phyloP scores from a whole-genome alignment of 2,797 vertebrate genomes.

The Tarsius wallacei region DNA sequence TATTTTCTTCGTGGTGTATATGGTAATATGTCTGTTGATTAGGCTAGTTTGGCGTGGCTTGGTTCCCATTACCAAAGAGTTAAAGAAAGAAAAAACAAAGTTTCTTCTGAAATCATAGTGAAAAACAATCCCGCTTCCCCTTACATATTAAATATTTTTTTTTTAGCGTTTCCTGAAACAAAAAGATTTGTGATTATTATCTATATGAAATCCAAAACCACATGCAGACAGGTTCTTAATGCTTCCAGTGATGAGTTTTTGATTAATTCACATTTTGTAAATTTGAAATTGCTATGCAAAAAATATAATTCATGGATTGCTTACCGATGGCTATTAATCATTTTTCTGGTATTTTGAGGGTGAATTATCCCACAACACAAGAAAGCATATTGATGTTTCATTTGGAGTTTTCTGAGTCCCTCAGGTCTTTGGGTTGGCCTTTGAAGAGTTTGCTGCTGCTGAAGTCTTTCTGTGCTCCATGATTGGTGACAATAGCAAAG shows the following conservation, averaged over 20 bases:
- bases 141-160: background rate
- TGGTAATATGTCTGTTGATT: background rate
- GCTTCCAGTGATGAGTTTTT: background rate
- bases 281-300: conserved; percentile 40
- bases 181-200: background rate
- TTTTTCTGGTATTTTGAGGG: background rate
- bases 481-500: background rate
- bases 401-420: background rate
- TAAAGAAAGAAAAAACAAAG: background rate
- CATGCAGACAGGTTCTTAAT: background rate
- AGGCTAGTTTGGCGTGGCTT: background rate
- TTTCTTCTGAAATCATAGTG: background rate
- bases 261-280: background rate
- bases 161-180: background rate
- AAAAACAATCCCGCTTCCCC: background rate
- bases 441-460: background rate
- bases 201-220: background rate
- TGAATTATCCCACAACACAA: background rate
- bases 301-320: background rate
- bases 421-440: background rate
- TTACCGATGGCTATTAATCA: background rate
- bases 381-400: background rate
- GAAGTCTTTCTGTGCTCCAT: background rate
- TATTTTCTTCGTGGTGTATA: background rate
- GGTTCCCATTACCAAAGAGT: background rate